Base-by-base conservation (phyloP, 92 coral and sea anemone species). In the Muricea muricata region DNA sequence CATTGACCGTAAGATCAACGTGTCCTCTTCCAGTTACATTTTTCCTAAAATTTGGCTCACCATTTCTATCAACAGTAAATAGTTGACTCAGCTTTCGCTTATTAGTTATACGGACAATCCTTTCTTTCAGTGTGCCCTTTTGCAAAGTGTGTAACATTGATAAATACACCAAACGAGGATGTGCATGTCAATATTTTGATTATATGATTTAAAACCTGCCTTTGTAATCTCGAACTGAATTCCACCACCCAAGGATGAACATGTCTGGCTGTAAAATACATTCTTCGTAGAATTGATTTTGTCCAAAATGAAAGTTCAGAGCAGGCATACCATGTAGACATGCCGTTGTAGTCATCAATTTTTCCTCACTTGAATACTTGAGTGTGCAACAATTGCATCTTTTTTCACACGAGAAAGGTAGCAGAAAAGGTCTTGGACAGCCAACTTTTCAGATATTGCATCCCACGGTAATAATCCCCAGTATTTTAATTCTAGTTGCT, bases 181-280 rank as follows among this genome's bases (percentile, higher is more conserved):
- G 73, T 55, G 66, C 88, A 83, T 47, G 85, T 88, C 11, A 88
- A 60, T 21, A 78, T 77, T 72, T 83, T 61, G 35, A 82, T 80
- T 4, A 88, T 74, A 73, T 88, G 88, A 34, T 67, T 23, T 28
- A 75, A 88, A 54, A 88, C 70, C 69, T 65, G 87, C 80, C 10
- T 76, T 13, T 88, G 91, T 45, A 88, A 57, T 35, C 91, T 73
- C 13, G 57, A 87, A 10, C 31, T 81, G 70, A 75, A 75, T 57
- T 82, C 91, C 0, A 88, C 80, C 17, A 78, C 35, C 88, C 91
- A 88, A 63, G 88, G 91, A 75, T 32, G 83, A 42, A 71, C 54
- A 42, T 88, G 91, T 60, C 75, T 88, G n/a, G 91, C 88, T 7
- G 76, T 65, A 28, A 88, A 9, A 75, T 72, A 65, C 60, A 73